Evolutionary conservation across 2,888 invertebrate genomes (phyloP), one percentile per base, ranked within the genome.

Genomic region (Drosophila merina): DNA sequence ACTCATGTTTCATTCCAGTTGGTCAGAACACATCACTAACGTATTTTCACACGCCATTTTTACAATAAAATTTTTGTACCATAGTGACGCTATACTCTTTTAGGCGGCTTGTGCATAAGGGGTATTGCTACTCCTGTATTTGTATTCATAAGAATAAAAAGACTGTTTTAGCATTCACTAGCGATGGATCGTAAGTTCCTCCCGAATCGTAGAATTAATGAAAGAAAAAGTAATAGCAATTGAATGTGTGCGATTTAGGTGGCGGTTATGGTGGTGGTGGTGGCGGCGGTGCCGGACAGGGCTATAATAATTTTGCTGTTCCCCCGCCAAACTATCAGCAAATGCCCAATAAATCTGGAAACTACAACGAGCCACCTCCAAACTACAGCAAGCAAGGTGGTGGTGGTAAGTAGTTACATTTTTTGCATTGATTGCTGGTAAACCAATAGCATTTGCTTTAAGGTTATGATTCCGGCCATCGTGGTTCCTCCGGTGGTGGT

Each of bases 321-420:
- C 91, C 91, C 71, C 91, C 91, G 69, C 91, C 91, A 62, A 91
- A 90, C 76, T 90, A 89, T 68, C 91, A 90, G 76, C 89, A 88
- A 82, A 81, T 81, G 79, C 82, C 87, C 71, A 88, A 88, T 51
- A 89, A 90, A 81, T 77, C 88, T 69, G 88, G 89, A 56, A 88
- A 88, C 48, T 91, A 89, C 62, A 91, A 89, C 67, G 91, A 91
- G 70, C 90, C 91, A 64, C 91, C 91, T 59, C 91, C 90, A 58
- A 90, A 89, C 38, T 91, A 87, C 66, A 88, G 83, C 71, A 91
- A 91, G 59, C 78, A 80, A 9, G 73, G 80, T 54, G 90, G 89
- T 57, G 89, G 91, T 91, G 48, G n/a, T 26, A 20, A 50, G 4
- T 8, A 48, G n/a, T 14, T 9, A 9, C 6, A 57, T 44, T 54